Conservation (phyloP, 2,113 vertebrate species). For the Catagonus wagneri region DNA sequence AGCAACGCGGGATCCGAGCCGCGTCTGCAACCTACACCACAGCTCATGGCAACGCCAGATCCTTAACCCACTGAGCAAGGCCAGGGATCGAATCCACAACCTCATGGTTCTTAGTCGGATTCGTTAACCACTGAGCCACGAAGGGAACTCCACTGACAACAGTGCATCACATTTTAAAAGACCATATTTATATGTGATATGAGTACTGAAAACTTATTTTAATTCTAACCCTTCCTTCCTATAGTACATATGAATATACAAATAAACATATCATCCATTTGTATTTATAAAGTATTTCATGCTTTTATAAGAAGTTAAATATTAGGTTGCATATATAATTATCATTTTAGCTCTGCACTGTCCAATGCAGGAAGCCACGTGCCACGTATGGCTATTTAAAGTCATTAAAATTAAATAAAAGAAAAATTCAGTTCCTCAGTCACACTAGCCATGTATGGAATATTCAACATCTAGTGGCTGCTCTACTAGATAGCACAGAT, state of each 20-base stretch:
- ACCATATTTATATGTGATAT: not conserved
- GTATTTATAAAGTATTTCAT: not conserved
- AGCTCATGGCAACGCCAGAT: too few species aligned
- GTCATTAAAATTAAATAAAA: not conserved
- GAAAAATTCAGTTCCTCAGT: not conserved
- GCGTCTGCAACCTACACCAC: too few species aligned
- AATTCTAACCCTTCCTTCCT: not conserved
- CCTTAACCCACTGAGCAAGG: too few species aligned
- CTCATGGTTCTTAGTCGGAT: too few species aligned
- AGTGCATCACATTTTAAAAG: slow-evolving; percentile 2
- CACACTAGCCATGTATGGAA: not conserved
- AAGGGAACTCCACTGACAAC: too few species aligned
- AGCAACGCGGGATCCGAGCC: too few species aligned
- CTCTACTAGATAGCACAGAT: not conserved
- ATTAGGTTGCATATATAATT: not conserved
- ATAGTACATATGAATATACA: not conserved
- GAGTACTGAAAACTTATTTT: slow-evolving; percentile 22
- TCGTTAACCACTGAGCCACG: too few species aligned
- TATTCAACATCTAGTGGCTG: not conserved
- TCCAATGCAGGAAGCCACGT: not conserved
- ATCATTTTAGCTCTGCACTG: not conserved
- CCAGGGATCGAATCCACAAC: too few species aligned
- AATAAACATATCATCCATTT: not conserved
- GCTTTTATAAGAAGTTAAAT: slow-evolving; percentile 7
- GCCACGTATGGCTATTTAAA: not conserved